phyloP scores from a whole-genome alignment of 2,113 vertebrate species.

The Oreochromis aureus region DNA sequence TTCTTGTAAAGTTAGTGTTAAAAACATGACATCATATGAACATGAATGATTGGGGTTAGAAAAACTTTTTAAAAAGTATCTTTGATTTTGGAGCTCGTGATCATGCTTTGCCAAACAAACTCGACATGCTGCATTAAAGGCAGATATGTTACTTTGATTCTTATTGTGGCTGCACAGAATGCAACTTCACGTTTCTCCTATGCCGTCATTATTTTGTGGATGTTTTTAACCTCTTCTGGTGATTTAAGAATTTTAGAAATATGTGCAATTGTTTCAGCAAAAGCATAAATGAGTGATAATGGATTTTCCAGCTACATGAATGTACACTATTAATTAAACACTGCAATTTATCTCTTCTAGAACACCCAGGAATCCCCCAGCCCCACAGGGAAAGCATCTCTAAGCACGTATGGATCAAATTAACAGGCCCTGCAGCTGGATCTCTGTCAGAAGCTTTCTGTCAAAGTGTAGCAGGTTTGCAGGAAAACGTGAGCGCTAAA shows the following conservation, averaged over 20 bases:
- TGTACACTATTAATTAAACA: not conserved
- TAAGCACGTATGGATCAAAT: not conserved
- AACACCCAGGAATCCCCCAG: not conserved
- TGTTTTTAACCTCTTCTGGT: not conserved
- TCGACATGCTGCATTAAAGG: not conserved
- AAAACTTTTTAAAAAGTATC: not conserved
- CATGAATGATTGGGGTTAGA: not conserved
- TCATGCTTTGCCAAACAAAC: not conserved
- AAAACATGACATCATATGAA: not conserved
- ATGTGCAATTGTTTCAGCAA: not conserved
- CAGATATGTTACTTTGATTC: not conserved
- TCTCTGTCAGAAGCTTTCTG: not conserved
- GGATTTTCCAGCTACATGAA: not conserved
- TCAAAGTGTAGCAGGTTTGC: not conserved
- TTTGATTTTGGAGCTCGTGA: not conserved
- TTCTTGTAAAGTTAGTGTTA: not conserved
- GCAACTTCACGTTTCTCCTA: fast-evolving
- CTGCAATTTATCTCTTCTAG: not conserved
- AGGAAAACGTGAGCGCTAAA: not conserved
- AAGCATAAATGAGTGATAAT: not conserved
- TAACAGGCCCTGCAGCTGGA: not conserved
- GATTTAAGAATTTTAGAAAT: not conserved
- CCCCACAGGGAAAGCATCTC: not conserved
- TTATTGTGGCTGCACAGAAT: not conserved
- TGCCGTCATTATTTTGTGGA: not conserved